Percentiles rank a stretch among this genome's conserved stretches.
Conservation (phyloP, 2,113 vertebrate genomes). For the Emydocephalus ijimae region DNA sequence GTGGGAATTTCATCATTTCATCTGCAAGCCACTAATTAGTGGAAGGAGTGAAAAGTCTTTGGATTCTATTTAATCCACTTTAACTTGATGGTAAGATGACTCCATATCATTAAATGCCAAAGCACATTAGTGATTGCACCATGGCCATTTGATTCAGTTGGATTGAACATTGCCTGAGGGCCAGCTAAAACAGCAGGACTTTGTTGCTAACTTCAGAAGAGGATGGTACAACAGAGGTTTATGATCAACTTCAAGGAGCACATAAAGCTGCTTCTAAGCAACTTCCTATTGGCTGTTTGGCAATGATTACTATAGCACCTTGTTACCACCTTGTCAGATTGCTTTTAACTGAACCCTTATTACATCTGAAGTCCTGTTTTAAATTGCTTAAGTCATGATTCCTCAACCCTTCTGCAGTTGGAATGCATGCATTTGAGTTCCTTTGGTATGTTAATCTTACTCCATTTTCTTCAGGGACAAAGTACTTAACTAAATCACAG, state of each 20-base stretch:
- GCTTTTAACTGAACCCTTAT: not conserved
- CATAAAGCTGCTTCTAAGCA: not conserved
- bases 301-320: slow-evolving; percentile 7
- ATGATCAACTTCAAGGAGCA: slow-evolving; percentile 21
- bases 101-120: slow-evolving; percentile 54
- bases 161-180: slow-evolving; percentile 26
- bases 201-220: slow-evolving; percentile 22
- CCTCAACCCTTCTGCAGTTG: not conserved
- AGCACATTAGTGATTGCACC: slow-evolving; percentile 42
- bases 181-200: slow-evolving; percentile 29
- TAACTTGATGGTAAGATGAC: slow-evolving; percentile 48
- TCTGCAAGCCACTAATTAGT: slow-evolving; percentile 57
- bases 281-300: not conserved
- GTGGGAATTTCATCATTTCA: slow-evolving; percentile 60
- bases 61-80: slow-evolving; percentile 52
- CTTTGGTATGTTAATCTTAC: not conserved
- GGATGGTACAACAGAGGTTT: slow-evolving; percentile 1
- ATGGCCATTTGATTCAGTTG: slow-evolving; percentile 50
- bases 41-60: slow-evolving; percentile 50
- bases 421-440: not conserved
- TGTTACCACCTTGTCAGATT: not conserved
- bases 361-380: not conserved
- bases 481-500: not conserved
- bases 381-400: not conserved
- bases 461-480: not conserved